These are phyloP conservation scores for Bombus pascuorum DNA, from an alignment of 1,140 invertebrate species.

Conservation along the genomic window DNA sequence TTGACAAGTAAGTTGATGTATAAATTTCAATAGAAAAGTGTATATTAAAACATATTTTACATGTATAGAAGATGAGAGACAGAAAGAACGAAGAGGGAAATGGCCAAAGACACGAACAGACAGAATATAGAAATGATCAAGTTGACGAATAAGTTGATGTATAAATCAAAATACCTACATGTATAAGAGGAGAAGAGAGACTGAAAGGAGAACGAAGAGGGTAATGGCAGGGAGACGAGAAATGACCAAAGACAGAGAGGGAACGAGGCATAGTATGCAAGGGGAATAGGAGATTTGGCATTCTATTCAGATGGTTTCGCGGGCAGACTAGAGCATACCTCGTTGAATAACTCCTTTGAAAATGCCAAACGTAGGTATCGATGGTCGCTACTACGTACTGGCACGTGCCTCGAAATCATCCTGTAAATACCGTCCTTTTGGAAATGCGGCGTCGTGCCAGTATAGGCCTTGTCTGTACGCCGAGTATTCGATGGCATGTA, in stretches of 20 bases:
- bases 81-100: too few relatives aligned
- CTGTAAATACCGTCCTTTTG: slow-evolving; percentile 66
- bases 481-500: slow-evolving; percentile 36
- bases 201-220: not conserved
- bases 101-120: too few relatives aligned
- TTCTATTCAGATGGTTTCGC: slow-evolving; percentile 61
- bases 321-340: slow-evolving; percentile 63
- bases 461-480: slow-evolving; percentile 8
- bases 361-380: slow-evolving; percentile 67
- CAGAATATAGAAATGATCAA: too few relatives aligned
- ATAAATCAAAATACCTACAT: too few relatives aligned
- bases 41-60: too few relatives aligned
- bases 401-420: slow-evolving; percentile 70
- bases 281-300: slow-evolving; percentile 52
- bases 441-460: slow-evolving; percentile 46
- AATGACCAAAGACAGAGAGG: not conserved
- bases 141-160: too few relatives aligned
- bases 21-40: too few relatives aligned
- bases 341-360: slow-evolving; percentile 70
- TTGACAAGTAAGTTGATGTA: too few relatives aligned
- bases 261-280: not conserved
- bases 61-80: too few relatives aligned
- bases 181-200: too few relatives aligned
- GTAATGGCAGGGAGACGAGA: not conserved
- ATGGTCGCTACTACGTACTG: slow-evolving; percentile 51